phyloP scores from a whole-genome alignment of 2,888 invertebrate genomes.

The Drosophila aldrichi region DNA sequence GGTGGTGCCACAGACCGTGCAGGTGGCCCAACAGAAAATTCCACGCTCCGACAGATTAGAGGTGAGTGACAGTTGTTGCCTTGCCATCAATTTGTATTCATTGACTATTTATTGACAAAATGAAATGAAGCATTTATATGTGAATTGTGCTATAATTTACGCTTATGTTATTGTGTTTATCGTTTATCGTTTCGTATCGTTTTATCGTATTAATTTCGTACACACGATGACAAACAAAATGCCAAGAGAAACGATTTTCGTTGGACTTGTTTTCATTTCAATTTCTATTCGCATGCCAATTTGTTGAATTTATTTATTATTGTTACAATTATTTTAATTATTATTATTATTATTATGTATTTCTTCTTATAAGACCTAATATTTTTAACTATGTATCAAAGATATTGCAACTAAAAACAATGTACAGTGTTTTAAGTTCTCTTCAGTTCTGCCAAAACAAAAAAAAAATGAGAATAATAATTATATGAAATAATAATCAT shows the following conservation, averaged over 20 bases:
- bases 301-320: constrained; percentile 2
- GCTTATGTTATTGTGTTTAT: constrained; percentile 59
- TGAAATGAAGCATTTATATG: constrained; percentile 39
- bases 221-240: constrained; percentile 36
- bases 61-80: constrained; percentile 88
- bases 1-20: constrained; percentile 93
- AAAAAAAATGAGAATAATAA: constrained; percentile 21
- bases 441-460: constrained; percentile 68
- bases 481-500: constrained; percentile 43
- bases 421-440: constrained; percentile 71
- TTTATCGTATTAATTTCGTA: constrained; percentile 27
- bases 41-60: constrained; percentile 97
- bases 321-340: neutral
- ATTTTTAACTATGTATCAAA: constrained; percentile 67
- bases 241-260: constrained; percentile 38
- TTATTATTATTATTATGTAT: constrained; percentile 44
- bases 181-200: constrained; percentile 38
- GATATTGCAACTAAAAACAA: constrained; percentile 64
- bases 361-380: constrained; percentile 58
- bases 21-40: constrained; percentile 96
- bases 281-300: constrained; percentile 56
- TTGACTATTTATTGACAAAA: constrained; percentile 37
- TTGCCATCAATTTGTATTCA: constrained; percentile 22
- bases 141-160: constrained; percentile 56
- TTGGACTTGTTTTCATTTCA: constrained; percentile 32